A percentile compares a stretch with the other conserved stretches of the same genome.
These are phyloP conservation scores for Aphyosemion australe DNA, from an alignment of 2,113 vertebrate species.

Conservation along the genomic window DNA sequence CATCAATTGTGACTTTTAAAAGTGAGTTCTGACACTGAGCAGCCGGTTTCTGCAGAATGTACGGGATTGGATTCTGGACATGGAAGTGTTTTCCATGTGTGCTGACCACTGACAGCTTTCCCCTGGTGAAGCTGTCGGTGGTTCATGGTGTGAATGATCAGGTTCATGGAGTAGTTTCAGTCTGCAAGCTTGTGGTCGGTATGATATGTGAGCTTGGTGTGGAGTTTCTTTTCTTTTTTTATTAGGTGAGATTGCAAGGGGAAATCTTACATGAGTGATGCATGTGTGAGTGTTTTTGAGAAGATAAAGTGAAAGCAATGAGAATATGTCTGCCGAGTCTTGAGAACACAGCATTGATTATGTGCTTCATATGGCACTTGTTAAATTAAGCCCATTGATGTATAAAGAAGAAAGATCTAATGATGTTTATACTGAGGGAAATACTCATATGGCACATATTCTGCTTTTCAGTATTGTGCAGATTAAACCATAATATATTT, in stretches of 20 bases:
- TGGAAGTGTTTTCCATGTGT: conserved; percentile 21
- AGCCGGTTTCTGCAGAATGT: conserved; percentile 7
- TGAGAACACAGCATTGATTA: neutral
- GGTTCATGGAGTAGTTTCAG: conserved; percentile 24
- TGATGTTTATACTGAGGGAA: no score
- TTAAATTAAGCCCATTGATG: no score
- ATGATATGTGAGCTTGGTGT: conserved; percentile 34
- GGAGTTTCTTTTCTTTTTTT: neutral
- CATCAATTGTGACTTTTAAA: conserved; percentile 32
- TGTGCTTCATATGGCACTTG: no score
- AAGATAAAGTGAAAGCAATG: neutral
- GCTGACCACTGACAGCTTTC: conserved; percentile 24
- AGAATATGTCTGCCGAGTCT: neutral
- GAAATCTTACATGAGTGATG: neutral
- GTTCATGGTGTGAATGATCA: conserved; percentile 28
- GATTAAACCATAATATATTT: no score
- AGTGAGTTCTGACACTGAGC: conserved; percentile 19
- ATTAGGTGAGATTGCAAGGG: conserved; percentile 1
- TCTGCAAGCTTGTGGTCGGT: conserved; percentile 13
- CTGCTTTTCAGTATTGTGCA: no score
- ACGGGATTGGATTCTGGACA: conserved; percentile 21
- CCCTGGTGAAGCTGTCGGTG: conserved; percentile 32
- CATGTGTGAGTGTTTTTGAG: neutral
- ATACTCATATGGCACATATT: no score
- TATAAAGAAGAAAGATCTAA: no score